Evolutionary conservation across 2,113 vertebrate species (phyloP), one percentile per base, ranked within the genome.

Genomic region (Vidua chalybeata): DNA sequence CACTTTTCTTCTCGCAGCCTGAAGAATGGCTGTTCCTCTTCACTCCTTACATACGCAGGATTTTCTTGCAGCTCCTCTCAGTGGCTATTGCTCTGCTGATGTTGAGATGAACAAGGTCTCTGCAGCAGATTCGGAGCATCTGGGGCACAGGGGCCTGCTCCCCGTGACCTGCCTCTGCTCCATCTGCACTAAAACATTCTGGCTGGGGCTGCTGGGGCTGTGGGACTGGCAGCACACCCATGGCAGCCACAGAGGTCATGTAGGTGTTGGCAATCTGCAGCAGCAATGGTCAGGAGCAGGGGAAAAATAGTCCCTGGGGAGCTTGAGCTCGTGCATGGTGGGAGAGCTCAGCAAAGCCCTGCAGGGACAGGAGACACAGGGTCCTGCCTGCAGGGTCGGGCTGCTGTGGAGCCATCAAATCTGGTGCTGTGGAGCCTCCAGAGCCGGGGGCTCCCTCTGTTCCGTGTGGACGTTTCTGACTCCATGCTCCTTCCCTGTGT

Each of bases 351-450:
- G 62, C 35, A 59, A 26, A 20, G 1, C 6, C 17, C 10, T 23
- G 17, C 2, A 2, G 33, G 69, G n/a, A 51, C 45, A 49, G 67
- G 26, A 48, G 21, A 18, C 9, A 2, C 1, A 1, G 3, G 24
- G 21, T 55, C 45, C 59, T 55, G 39, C 35, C 51, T 52, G 13
- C 2, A 0, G 26, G 43, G 23, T 1, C 8, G 54, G 59, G 8
- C 37, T 58, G 63, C 41, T 2, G 0, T 37, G 58, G 51, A 46
- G 11, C 52, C 5, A 8, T 14, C 2, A 1, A 1, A 46, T 5
- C 48, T 77, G 87, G 46, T 16, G 33, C 15, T 2, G 3, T 33
- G 67, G 45, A 64, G 31, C 33, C 90, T 51, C 16, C 46, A 61
- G 52, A 56, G 11, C 13, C 0, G 1, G 35, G 37, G 51, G 10